Evolutionary conservation across 2,113 vertebrate species (phyloP).

Genomic region (Gobius niger): DNA sequence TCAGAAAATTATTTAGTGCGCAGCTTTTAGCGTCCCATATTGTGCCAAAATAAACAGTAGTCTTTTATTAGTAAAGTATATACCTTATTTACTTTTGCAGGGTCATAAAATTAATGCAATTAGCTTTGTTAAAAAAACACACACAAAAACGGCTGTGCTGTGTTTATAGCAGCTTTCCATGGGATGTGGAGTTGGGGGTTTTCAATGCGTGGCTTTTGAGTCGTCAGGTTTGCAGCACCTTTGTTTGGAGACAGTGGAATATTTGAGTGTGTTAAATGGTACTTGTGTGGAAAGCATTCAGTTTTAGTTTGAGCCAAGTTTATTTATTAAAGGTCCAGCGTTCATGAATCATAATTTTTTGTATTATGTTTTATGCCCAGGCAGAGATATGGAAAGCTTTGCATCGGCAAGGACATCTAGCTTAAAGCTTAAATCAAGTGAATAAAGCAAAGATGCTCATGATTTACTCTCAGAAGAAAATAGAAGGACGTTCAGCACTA

Average conservation of each 20-base stretch:
- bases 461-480: background rate
- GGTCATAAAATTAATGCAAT: conserved; percentile 15
- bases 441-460: background rate
- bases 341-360: too few species aligned
- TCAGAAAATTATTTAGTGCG: conserved; percentile 55
- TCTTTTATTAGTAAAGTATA: conserved; percentile 10
- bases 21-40: conserved; percentile 47
- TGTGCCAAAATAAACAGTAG: conserved; percentile 39
- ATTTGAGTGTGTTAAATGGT: too few species aligned
- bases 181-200: too few species aligned
- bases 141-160: too few species aligned
- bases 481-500: too few species aligned
- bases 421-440: background rate
- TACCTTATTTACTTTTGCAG: conserved; percentile 13
- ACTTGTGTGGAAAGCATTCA: too few species aligned
- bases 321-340: background rate
- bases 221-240: too few species aligned
- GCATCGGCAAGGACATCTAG: background rate
- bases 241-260: too few species aligned
- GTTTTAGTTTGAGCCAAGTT: too few species aligned
- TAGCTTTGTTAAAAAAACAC: background rate
- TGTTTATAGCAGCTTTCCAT: too few species aligned
- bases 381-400: background rate
- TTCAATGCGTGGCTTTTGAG: too few species aligned
- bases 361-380: too few species aligned